These are phyloP conservation scores for Microhierax caerulescens DNA, from an alignment of 2,797 vertebrate genomes.

Conservation along the genomic window DNA sequence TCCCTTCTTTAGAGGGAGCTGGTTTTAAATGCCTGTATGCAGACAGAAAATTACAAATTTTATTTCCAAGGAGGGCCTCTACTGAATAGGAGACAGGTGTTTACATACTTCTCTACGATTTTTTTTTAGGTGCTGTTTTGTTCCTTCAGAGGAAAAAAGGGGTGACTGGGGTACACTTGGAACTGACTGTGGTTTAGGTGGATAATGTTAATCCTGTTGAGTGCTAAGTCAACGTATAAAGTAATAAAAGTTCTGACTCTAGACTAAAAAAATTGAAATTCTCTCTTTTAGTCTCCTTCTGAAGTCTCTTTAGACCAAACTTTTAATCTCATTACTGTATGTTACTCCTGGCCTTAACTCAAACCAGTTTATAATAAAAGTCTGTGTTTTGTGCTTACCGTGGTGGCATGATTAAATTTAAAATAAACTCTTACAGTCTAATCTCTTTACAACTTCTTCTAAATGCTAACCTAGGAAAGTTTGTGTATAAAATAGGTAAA, in stretches of 20 bases:
- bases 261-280: not conserved
- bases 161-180: not conserved
- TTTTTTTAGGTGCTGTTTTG: not conserved
- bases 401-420: not conserved
- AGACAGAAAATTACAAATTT: not conserved
- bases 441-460: not conserved
- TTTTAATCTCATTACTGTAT: not conserved
- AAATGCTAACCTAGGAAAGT: not conserved
- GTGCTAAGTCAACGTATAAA: not conserved
- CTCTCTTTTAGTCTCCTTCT: not conserved
- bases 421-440: not conserved
- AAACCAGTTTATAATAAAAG: not conserved
- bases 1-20: not conserved
- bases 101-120: not conserved
- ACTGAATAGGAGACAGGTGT: not conserved
- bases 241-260: not conserved
- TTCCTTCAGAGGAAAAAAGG: not conserved
- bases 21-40: not conserved
- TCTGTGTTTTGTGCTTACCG: not conserved
- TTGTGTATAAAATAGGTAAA: not conserved
- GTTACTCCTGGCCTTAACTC: not conserved
- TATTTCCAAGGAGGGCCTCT: not conserved
- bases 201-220: conserved; percentile 8
- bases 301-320: not conserved
- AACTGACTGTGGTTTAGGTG: not conserved